Evolutionary conservation across 2,797 vertebrate genomes (phyloP), one percentile per base, ranked within the genome.

Genomic region (Cyclopterus lumpus): DNA sequence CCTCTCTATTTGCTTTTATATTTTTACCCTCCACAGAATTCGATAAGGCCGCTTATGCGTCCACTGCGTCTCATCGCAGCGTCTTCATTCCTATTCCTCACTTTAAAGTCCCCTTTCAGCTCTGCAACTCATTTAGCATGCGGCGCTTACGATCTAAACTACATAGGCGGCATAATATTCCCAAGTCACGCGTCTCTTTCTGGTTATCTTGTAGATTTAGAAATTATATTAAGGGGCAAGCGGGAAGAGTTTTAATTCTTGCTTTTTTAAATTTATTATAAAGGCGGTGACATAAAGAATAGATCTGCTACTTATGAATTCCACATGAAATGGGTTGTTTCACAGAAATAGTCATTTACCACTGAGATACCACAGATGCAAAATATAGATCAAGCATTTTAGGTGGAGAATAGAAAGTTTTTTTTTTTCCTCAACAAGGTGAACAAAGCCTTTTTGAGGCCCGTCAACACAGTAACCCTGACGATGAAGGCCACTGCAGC

Each of bases 1-100:
- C 60, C 20, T 71, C 53, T 76, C 49, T 44, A 30, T 78, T 71
- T 55, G 53, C 76, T 9, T 87, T 89, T 71, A 84, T 85, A 73
- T 80, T 81, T 74, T 61, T 79, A 86, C 86, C 83, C 86, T 82
- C 82, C 9, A 65, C 75, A 84, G 90, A 88, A 84, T 88, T 79
- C 59, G 80, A 86, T 70, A 65, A 87, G 74, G 42, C 78, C 74
- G 61, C 85, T 83, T 75, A 46, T 75, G 76, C 64, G 70, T 84
- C 75, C 67, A 60, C 62, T 76, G 85, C 67, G 53, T 82, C 77
- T 77, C 72, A 58, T 58, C 36, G 59, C 65, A 15, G 57, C 28
- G 24, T 57, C 70, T 81, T 48, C 51, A 4, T 76, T 74, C 38
- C 62, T 44, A n/a, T 80, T 75, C 58, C 71, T 66, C 68, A 22